Percentiles rank a stretch among this genome's conserved stretches.
Conservation (phyloP, 2,888 invertebrate genomes). For the Oligia strigilis region DNA sequence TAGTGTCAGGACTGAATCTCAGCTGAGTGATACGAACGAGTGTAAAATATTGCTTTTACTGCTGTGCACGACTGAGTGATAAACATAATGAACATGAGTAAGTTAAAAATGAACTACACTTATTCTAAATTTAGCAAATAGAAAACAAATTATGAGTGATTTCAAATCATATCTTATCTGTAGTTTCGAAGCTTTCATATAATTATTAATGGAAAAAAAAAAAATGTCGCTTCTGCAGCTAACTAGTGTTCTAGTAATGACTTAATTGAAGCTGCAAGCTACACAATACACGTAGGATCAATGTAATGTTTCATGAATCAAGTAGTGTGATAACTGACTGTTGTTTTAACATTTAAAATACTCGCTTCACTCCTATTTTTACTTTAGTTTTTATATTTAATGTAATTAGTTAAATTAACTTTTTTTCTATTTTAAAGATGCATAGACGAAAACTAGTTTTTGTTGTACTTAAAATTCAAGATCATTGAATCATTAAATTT, state of each 20-base stretch:
- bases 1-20: constrained; percentile 66
- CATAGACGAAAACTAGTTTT: constrained; percentile 17
- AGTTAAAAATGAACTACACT: constrained; percentile 68
- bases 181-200: constrained; percentile 79
- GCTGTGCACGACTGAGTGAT: constrained; percentile 55
- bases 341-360: constrained; percentile 68
- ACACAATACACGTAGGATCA: constrained; percentile 50
- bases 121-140: constrained; percentile 65
- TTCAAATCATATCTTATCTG: constrained; percentile 86
- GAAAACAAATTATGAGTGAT: constrained; percentile 83
- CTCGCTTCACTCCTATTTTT: constrained; percentile 63
- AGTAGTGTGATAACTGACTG: constrained; percentile 65
- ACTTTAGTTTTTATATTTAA: constrained; percentile 42
- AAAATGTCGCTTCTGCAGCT: constrained; percentile 68
- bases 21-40: constrained; percentile 42
- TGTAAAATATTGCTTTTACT: constrained; percentile 50
- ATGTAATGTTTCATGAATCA: constrained; percentile 55
- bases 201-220: constrained; percentile 68
- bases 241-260: constrained; percentile 63
- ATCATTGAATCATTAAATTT: constrained; percentile 17
- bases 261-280: constrained; percentile 39
- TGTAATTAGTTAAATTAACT: constrained; percentile 54
- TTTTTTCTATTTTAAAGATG: constrained; percentile 48
- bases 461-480: constrained; percentile 57
- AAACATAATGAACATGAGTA: constrained; percentile 73